Evolutionary conservation across 2,113 vertebrate species (phyloP).

Genomic region (Elephantulus edwardii): DNA sequence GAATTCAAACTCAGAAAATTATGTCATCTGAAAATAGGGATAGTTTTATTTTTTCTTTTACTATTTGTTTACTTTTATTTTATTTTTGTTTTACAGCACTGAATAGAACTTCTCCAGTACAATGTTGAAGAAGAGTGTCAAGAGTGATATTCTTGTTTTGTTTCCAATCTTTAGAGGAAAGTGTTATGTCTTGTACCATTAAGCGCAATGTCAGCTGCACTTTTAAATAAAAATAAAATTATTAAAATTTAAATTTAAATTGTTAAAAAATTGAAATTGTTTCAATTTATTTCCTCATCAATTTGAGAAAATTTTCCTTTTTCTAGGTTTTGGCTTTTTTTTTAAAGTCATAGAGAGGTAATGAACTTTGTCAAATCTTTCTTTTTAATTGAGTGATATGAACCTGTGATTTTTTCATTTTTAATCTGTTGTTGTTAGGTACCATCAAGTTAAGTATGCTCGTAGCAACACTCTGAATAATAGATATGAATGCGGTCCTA

Average conservation of each 20-base stretch:
- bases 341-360: not conserved
- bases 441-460: too few species aligned
- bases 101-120: not conserved
- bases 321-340: not conserved
- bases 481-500: too few species aligned
- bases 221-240: too few species aligned
- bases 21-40: not conserved
- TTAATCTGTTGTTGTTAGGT: not conserved
- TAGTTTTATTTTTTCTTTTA: not conserved
- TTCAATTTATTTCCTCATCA: not conserved
- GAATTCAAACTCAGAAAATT: too few species aligned
- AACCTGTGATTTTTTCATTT: constrained; percentile 9
- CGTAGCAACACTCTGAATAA: too few species aligned
- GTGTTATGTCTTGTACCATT: too few species aligned
- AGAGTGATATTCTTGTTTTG: not conserved
- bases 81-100: not conserved
- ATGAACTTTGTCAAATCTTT: not conserved
- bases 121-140: not conserved
- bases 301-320: not conserved
- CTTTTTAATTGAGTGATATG: not conserved
- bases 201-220: not conserved
- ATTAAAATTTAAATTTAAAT: too few species aligned
- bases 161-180: not conserved
- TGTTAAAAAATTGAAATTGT: too few species aligned
- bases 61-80: not conserved